Conservation (phyloP, 2,888 invertebrate genomes). For the Orthosia cruda region DNA sequence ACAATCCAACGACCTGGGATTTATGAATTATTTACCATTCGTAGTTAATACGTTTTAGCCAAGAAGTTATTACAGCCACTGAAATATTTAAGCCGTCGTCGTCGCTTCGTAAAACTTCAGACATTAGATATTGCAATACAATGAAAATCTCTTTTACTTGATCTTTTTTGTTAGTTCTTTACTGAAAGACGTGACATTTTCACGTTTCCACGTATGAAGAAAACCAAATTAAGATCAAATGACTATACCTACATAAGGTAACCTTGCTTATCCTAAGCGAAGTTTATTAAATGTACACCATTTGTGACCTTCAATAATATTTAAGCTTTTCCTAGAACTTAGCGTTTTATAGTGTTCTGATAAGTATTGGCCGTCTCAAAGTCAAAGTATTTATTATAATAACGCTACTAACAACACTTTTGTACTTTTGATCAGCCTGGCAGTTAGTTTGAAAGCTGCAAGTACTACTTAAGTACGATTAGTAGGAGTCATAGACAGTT, state of each 20-base stretch:
- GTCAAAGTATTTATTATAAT: slow-evolving; percentile 7
- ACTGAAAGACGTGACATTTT: no score
- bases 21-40: slow-evolving; percentile 18
- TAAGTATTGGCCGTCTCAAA: no score
- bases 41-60: neutral
- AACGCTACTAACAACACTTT: slow-evolving; percentile 10
- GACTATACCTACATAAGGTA: no score
- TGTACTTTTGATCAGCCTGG: neutral
- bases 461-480: neutral
- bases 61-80: slow-evolving; percentile 2
- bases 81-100: neutral
- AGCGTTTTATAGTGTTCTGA: neutral
- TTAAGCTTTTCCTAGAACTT: neutral
- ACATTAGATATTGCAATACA: slow-evolving; percentile 2
- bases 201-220: neutral
- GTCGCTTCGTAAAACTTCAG: neutral
- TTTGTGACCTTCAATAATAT: neutral
- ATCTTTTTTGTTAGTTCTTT: no score
- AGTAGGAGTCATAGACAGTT: neutral
- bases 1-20: slow-evolving; percentile 23
- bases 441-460: neutral
- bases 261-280: neutral
- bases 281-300: neutral
- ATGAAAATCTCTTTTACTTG: neutral
- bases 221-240: neutral